A percentile compares a stretch with the other conserved stretches of the same genome.
Evolutionary conservation across 2,888 invertebrate species (phyloP).

Genomic region (Zelleria hepariella): DNA sequence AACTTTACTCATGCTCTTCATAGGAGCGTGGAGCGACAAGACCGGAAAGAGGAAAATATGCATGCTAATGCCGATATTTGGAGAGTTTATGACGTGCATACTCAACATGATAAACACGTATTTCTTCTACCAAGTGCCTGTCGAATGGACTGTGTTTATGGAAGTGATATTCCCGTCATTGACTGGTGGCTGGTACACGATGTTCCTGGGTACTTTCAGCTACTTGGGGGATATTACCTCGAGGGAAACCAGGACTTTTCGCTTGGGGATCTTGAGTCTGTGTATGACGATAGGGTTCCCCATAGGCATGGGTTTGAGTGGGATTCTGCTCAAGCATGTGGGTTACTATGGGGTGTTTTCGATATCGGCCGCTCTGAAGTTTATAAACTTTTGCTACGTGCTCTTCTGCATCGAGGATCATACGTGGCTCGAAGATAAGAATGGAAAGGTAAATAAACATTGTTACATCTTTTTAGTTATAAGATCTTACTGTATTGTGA

Average conservation of each 20-base stretch:
- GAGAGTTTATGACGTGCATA: conserved; percentile 64
- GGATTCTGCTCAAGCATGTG: conserved; percentile 42
- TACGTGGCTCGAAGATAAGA: conserved; percentile 50
- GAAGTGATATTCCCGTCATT: conserved; percentile 67
- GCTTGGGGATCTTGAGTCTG: conserved; percentile 69
- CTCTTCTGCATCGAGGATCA: conserved; percentile 54
- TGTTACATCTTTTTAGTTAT: neutral
- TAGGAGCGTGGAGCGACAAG: conserved; percentile 76
- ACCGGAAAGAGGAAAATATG: conserved; percentile 72
- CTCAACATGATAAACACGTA: conserved; percentile 68
- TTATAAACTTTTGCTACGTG: conserved; percentile 58
- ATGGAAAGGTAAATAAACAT: conserved; percentile 11
- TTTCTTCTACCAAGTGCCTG: conserved; percentile 66
- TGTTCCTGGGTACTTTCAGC: conserved; percentile 72
- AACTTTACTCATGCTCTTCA: conserved; percentile 66
- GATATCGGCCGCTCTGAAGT: conserved; percentile 48
- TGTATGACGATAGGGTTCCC: conserved; percentile 66
- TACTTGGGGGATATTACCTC: conserved; percentile 74
- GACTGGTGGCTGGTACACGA: conserved; percentile 71
- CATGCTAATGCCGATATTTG: conserved; percentile 70
- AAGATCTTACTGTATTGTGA: conserved; percentile 2
- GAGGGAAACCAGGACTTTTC: conserved; percentile 68
- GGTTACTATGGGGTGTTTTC: conserved; percentile 71
- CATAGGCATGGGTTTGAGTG: conserved; percentile 58
- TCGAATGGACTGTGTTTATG: conserved; percentile 66